Conservation (phyloP, 2,113 vertebrate species). For the Coreoperca whiteheadi region DNA sequence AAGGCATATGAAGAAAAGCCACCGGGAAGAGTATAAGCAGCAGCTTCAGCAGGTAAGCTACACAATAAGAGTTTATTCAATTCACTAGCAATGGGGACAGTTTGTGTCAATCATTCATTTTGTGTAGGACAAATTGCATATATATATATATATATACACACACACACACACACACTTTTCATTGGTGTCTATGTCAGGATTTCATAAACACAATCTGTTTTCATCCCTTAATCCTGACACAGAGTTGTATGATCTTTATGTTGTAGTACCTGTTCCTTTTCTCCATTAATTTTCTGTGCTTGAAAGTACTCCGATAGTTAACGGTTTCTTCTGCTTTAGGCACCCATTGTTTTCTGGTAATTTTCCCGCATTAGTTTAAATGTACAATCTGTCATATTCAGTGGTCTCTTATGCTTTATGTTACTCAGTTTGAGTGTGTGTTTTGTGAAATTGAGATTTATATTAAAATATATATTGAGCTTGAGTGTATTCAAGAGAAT, state of each 20-base stretch:
- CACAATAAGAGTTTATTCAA: background rate
- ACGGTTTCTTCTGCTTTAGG: background rate
- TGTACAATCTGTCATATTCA: background rate
- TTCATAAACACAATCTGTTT: background rate
- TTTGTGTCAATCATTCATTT: background rate
- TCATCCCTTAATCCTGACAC: background rate
- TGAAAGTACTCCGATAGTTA: background rate
- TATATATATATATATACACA: no score
- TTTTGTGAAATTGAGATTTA: background rate
- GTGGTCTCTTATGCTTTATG: no score
- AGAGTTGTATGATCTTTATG: background rate
- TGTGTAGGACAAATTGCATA: background rate
- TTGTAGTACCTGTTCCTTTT: background rate
- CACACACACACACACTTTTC: no score
- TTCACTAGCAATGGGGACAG: background rate
- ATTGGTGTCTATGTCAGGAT: background rate
- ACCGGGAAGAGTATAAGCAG: constrained; percentile 87
- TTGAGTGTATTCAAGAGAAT: background rate
- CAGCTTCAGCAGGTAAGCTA: constrained; percentile 84
- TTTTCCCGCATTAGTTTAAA: background rate
- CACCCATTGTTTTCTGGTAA: background rate
- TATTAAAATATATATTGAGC: background rate
- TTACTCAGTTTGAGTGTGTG: background rate
- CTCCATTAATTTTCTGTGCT: background rate
- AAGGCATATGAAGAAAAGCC: constrained; percentile 88